Evolutionary conservation across 2,888 invertebrate species (phyloP).

Genomic region (Stenolophus ochropezus): DNA sequence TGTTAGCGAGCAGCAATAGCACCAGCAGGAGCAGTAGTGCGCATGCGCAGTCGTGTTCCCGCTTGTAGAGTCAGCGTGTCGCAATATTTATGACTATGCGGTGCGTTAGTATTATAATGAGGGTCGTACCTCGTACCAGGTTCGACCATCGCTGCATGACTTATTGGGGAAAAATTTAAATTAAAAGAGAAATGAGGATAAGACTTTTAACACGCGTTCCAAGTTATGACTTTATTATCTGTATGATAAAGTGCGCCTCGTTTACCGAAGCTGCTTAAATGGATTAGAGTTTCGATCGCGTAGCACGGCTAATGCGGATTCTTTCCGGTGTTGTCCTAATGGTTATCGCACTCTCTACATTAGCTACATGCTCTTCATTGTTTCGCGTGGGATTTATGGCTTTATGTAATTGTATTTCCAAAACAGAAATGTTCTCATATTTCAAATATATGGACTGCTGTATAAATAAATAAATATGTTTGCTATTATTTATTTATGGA

Average conservation of each 20-base stretch:
- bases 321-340: constrained; percentile 32
- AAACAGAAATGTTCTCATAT: neutral
- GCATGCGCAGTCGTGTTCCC: neutral
- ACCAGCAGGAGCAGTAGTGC: neutral
- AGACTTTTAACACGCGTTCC: constrained; percentile 64
- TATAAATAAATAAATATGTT: too few species aligned
- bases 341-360: neutral
- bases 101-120: constrained; percentile 59
- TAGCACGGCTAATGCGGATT: constrained; percentile 1
- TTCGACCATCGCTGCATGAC: constrained; percentile 66
- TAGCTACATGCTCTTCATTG: constrained; percentile 16
- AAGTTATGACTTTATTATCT: constrained; percentile 66
- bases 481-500: too few species aligned
- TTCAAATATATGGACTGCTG: too few species aligned
- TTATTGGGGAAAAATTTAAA: constrained; percentile 66
- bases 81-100: constrained; percentile 58
- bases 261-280: constrained; percentile 50
- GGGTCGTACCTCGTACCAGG: constrained; percentile 64
- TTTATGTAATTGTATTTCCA: neutral
- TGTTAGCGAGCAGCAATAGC: constrained; percentile 1
- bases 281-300: constrained; percentile 39
- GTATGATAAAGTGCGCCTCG: constrained; percentile 66
- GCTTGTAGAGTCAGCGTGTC: constrained; percentile 53
- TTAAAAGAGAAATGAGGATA: constrained; percentile 62
- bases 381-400: neutral